Percentiles rank a stretch among this genome's conserved stretches.
These are phyloP conservation scores for Meandrina meandrites DNA, from an alignment of 92 coral and sea anemone species.

Conservation along the genomic window DNA sequence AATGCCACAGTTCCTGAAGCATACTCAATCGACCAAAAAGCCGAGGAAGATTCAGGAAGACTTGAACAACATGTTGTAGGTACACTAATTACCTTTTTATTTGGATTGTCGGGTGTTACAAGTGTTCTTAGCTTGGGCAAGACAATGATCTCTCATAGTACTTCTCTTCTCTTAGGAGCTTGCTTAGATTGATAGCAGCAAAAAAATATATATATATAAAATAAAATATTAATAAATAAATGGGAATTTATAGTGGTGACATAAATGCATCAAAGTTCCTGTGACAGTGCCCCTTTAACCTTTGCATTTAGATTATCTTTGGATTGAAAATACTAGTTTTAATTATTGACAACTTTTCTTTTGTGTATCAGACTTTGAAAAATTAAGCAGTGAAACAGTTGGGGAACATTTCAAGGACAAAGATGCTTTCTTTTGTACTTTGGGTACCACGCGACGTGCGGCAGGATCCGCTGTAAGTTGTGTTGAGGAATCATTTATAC, in stretches of 20 bases:
- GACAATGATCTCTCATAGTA: no score
- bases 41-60: constrained; percentile 84
- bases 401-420: constrained; percentile 84
- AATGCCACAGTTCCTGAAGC: constrained; percentile 73
- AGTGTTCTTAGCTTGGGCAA: no score
- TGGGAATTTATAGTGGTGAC: no score
- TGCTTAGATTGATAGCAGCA: no score
- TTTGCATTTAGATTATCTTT: background rate
- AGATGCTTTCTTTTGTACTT: constrained; percentile 88
- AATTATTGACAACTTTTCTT: background rate
- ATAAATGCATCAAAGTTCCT: no score
- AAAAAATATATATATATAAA: no score
- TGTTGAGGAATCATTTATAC: background rate
- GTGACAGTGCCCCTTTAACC: no score
- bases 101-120: no score
- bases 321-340: no score
- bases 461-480: constrained; percentile 96
- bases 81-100: background rate
- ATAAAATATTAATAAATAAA: no score
- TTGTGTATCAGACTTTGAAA: constrained; percentile 80
- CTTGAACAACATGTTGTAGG: constrained; percentile 82
- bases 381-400: constrained; percentile 76
- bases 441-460: constrained; percentile 80
- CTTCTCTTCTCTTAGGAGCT: no score
- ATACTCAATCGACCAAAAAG: constrained; percentile 76